Percentiles rank a stretch among this genome's conserved stretches.
Evolutionary conservation across 2,888 invertebrate genomes (phyloP).

Genomic region (Parapristionchus giblindavisi): DNA sequence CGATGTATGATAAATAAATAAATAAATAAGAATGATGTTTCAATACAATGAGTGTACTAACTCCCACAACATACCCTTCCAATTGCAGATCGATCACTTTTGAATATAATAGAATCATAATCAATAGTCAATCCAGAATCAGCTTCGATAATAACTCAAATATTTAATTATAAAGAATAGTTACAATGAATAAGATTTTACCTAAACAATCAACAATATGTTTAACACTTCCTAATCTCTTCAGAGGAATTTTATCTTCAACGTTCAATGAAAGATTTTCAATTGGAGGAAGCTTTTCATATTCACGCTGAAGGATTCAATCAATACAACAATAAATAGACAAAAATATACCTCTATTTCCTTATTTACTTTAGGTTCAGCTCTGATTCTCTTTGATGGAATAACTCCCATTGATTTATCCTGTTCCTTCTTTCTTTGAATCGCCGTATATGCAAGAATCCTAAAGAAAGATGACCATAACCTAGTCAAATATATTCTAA

Average conservation of each 20-base stretch:
- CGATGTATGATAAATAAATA: too few species aligned
- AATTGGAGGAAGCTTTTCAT: slow-evolving; percentile 19
- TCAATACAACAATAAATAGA: not conserved
- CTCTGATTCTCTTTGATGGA: slow-evolving; percentile 3
- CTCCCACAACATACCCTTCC: slow-evolving; percentile 2
- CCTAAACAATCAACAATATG: slow-evolving; percentile 26
- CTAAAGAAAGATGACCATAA: not conserved
- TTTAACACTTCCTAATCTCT: slow-evolving; percentile 6
- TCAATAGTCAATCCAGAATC: slow-evolving; percentile 14
- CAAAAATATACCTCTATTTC: not conserved
- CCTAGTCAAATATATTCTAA: not conserved
- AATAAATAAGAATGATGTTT: too few species aligned
- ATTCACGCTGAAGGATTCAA: slow-evolving; percentile 2
- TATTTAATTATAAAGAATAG: not conserved
- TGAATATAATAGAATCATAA: slow-evolving; percentile 28
- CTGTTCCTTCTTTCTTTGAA: slow-evolving; percentile 3
- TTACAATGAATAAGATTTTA: not conserved
- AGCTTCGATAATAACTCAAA: slow-evolving; percentile 11
- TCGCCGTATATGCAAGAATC: slow-evolving; percentile 22
- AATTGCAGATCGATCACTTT: slow-evolving; percentile 8
- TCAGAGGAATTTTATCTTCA: not conserved
- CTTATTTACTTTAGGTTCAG: not conserved
- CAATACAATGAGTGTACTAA: too few species aligned
- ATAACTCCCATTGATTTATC: slow-evolving; percentile 3
- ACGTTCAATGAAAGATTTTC: slow-evolving; percentile 14